Evolutionary conservation across 2,888 invertebrate genomes (phyloP).

Genomic region (Scotopteryx bipunctaria): DNA sequence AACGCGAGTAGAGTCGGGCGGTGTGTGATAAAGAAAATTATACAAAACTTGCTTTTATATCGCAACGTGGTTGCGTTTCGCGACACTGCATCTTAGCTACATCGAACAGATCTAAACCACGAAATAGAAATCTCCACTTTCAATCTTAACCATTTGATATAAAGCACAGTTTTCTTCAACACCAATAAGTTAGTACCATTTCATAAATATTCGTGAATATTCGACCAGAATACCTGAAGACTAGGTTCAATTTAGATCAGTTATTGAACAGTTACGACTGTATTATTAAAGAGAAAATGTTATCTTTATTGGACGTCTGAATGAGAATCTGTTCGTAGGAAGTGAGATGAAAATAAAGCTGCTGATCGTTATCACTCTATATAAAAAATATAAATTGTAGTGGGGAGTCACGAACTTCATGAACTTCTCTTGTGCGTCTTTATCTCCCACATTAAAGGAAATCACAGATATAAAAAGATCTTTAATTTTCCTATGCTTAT

Average conservation of each 20-base stretch:
- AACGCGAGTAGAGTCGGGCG: conserved; percentile 63
- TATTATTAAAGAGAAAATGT: conserved; percentile 55
- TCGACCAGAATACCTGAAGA: conserved; percentile 39
- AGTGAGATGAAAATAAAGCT: conserved; percentile 25
- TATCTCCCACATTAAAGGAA: too few species aligned
- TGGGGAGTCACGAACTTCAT: too few species aligned
- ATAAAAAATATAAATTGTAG: background rate
- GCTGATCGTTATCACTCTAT: conserved; percentile 11
- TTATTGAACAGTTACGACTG: conserved; percentile 30
- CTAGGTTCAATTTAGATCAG: conserved; percentile 42
- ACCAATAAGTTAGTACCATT: conserved; percentile 20
- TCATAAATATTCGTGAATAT: conserved; percentile 40
- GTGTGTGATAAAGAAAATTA: conserved; percentile 80
- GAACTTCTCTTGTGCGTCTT: too few species aligned
- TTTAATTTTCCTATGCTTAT: too few species aligned
- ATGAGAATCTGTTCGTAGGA: conserved; percentile 41
- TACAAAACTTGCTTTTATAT: conserved; percentile 82
- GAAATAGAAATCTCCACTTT: conserved; percentile 39
- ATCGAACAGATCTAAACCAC: conserved; percentile 50
- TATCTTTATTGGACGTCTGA: conserved; percentile 44
- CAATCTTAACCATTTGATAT: conserved; percentile 39
- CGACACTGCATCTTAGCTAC: conserved; percentile 72
- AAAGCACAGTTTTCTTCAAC: conserved; percentile 43
- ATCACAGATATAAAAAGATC: too few species aligned
- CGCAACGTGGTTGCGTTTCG: conserved; percentile 80